phyloP scores from a whole-genome alignment of 1,140 invertebrate species.

The Venustaconcha ellipsiformis region DNA sequence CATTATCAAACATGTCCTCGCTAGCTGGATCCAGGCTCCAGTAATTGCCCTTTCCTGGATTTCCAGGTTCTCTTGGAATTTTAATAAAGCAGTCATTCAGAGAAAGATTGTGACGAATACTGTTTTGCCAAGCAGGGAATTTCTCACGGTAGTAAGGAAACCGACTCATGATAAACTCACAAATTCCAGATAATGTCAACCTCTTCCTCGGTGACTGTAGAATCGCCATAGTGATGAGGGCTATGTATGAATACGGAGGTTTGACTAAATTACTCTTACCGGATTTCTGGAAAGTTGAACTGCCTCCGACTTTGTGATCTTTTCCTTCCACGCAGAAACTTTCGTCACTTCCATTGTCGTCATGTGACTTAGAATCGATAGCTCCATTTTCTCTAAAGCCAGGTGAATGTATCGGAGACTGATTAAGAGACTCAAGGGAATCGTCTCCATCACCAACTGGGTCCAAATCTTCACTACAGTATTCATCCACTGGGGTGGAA shows the following conservation, averaged over 20 bases:
- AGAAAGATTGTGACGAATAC: constrained; percentile 96
- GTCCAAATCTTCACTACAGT: constrained; percentile 21
- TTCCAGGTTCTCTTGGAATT: constrained; percentile 96
- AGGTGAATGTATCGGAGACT: constrained; percentile 30
- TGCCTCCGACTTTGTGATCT: constrained; percentile 15
- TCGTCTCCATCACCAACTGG: constrained; percentile 28
- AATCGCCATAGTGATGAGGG: constrained; percentile 98
- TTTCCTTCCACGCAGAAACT: constrained; percentile 13
- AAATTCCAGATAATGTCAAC: constrained; percentile 96
- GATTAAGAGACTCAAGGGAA: constrained; percentile 19
- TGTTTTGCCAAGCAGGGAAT: constrained; percentile 78
- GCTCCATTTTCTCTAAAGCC: constrained; percentile 14
- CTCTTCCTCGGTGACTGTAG: constrained; percentile 97
- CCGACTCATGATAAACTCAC: constrained; percentile 98
- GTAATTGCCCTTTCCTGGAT: constrained; percentile 97
- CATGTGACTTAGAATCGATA: constrained; percentile 9
- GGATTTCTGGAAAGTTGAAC: constrained; percentile 39
- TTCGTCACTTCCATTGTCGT: constrained; percentile 25
- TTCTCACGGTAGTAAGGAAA: constrained; percentile 79
- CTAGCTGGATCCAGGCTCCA: constrained; percentile 98
- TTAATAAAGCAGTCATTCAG: constrained; percentile 99
- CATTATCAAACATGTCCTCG: constrained; percentile 99
- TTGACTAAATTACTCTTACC: constrained; percentile 76
- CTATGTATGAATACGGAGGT: constrained; percentile 98
- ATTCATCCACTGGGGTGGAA: constrained; percentile 22